Evolutionary conservation across 2,888 invertebrate genomes (phyloP), one percentile per base, ranked within the genome.

Genomic region (Amblyteles armatorius): DNA sequence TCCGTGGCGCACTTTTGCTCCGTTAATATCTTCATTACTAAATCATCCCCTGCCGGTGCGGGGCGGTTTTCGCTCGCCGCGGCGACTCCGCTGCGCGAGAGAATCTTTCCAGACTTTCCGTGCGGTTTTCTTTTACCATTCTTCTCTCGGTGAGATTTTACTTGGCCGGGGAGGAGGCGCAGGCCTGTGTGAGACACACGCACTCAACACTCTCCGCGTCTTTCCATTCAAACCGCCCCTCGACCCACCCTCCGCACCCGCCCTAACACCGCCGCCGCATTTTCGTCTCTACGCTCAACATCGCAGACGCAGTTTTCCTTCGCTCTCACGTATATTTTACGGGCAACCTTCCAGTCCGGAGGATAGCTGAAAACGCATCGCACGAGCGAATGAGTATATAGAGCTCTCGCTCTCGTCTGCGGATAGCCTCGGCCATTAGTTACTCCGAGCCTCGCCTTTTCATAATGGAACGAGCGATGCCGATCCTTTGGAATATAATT

Each of bases 1-100:
- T 93, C 93, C 89, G 91, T 91, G 91, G 93, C 91, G 92, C 92
- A 91, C 92, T 91, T 90, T 92, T 88, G 91, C 89, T 92, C 92
- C 92, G 93, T 93, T 93, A 93, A 93, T 93, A 93, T 93, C 93
- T 93, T 93, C 93, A 93, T 93, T 93, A 93, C 93, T 93, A 93
- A 93, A 93, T 93, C 93, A 93, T 93, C 91, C 91, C 91, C 83
- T 83, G 76, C 69, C 63, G 72, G 65, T 67, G 44, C 44, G 44
- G 44, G 44, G 44, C 13, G 71, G 76, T 67, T 73, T 73, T 57
- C 50, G 44, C 65, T 11, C 52, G 63, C 83, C 40, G 40, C 74
- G 69, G 68, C 72, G 44, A 82, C 82, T 67, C 16, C 19, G 11
- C 72, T 48, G 63, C 36, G 60, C 84, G 85, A 48, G 44, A 48